phyloP scores from a whole-genome alignment of 2,113 vertebrate genomes.

The Serranochromis macrocephalus region DNA sequence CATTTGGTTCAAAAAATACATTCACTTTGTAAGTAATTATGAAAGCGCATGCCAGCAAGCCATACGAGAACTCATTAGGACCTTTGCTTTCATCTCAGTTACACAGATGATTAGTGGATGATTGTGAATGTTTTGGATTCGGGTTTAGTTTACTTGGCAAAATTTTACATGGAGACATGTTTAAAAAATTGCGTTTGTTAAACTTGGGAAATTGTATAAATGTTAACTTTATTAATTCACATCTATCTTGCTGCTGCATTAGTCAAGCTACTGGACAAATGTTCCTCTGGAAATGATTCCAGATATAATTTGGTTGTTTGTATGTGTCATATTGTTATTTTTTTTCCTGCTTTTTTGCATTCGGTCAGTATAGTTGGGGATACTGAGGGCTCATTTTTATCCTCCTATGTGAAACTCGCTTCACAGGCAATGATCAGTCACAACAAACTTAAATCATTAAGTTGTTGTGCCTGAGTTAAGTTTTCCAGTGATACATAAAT shows the following conservation, averaged over 20 bases:
- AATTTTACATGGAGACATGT: background rate
- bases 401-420: background rate
- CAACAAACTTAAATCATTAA: background rate
- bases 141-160: background rate
- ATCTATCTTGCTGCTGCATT: background rate
- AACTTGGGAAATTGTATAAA: background rate
- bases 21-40: background rate
- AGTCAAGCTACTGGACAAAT: background rate
- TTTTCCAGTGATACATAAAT: background rate
- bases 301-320: background rate
- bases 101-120: background rate
- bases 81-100: background rate
- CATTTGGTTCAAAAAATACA: background rate
- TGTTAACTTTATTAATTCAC: background rate
- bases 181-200: background rate
- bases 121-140: background rate
- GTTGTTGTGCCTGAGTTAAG: background rate
- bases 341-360: background rate
- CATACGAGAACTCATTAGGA: background rate
- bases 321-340: background rate
- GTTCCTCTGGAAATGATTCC: background rate
- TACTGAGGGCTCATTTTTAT: background rate
- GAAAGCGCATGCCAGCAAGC: background rate
- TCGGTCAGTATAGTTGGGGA: background rate
- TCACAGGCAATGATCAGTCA: background rate